phyloP scores from a whole-genome alignment of 2,888 invertebrate genomes.

The Phorcus lineatus region DNA sequence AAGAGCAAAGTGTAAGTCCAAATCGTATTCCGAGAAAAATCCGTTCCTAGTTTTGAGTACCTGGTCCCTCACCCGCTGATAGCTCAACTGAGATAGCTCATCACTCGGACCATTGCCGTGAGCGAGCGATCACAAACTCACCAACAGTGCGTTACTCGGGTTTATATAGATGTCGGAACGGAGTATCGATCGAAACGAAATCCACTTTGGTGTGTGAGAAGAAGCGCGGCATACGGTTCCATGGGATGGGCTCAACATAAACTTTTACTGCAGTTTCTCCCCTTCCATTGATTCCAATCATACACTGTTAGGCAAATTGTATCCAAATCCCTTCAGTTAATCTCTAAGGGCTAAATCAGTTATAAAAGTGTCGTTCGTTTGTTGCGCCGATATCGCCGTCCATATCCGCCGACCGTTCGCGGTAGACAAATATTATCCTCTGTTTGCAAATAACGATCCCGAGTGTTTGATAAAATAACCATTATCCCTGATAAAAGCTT shows the following conservation, averaged over 20 bases:
- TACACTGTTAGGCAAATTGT: background rate
- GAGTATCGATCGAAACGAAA: background rate
- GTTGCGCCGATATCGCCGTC: background rate
- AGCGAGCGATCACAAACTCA: constrained; percentile 1
- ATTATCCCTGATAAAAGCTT: background rate
- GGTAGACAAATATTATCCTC: constrained; percentile 13
- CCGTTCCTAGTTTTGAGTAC: background rate
- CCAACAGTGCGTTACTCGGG: background rate
- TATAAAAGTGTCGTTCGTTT: background rate
- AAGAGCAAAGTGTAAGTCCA: background rate
- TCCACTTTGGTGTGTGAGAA: background rate
- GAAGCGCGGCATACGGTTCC: background rate
- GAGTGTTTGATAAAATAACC: background rate
- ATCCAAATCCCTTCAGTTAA: background rate
- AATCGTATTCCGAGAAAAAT: background rate
- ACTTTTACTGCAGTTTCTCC: background rate
- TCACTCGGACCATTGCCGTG: constrained; percentile 8
- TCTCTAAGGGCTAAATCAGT: background rate
- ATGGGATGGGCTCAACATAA: background rate
- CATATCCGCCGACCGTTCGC: background rate
- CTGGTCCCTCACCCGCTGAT: constrained; percentile 2
- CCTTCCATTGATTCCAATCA: background rate
- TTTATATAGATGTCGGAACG: constrained; percentile 1
- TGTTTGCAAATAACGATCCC: constrained; percentile 3
- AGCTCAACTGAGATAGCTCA: constrained; percentile 4